Conservation (phyloP, 2,113 vertebrate genomes). For the Seriola dumerili region DNA sequence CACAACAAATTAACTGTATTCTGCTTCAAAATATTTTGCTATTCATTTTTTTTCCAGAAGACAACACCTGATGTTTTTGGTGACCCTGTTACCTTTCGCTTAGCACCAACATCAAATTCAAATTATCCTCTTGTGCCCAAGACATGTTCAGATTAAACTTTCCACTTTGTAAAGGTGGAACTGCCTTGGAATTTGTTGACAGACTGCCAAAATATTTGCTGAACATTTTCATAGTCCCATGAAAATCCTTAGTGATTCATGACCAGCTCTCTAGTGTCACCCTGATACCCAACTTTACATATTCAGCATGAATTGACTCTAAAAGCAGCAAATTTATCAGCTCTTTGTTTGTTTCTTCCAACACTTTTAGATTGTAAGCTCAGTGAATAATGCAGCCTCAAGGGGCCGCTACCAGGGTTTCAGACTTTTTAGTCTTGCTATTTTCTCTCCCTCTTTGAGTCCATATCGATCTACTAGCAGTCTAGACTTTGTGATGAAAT, state of each 20-base stretch:
- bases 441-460: constrained; percentile 12
- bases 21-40: background rate
- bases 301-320: background rate
- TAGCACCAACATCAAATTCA: background rate
- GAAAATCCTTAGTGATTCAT: background rate
- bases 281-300: background rate
- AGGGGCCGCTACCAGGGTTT: background rate
- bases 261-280: background rate
- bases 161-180: background rate
- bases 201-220: background rate
- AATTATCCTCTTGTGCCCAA: background rate
- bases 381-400: constrained; percentile 36
- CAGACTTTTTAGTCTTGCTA: constrained; percentile 36
- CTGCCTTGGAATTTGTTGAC: background rate
- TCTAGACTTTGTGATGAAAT: constrained; percentile 72
- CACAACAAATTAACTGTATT: background rate
- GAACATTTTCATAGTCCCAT: background rate
- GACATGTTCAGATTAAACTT: background rate
- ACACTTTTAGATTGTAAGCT: constrained; percentile 11
- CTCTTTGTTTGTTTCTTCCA: constrained; percentile 4
- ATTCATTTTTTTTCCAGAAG: constrained; percentile 12
- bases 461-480: constrained; percentile 60
- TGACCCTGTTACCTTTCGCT: background rate
- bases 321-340: background rate
- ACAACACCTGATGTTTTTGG: background rate